phyloP scores from a whole-genome alignment of 2,888 invertebrate species.

The Nephrotoma appendiculata region DNA sequence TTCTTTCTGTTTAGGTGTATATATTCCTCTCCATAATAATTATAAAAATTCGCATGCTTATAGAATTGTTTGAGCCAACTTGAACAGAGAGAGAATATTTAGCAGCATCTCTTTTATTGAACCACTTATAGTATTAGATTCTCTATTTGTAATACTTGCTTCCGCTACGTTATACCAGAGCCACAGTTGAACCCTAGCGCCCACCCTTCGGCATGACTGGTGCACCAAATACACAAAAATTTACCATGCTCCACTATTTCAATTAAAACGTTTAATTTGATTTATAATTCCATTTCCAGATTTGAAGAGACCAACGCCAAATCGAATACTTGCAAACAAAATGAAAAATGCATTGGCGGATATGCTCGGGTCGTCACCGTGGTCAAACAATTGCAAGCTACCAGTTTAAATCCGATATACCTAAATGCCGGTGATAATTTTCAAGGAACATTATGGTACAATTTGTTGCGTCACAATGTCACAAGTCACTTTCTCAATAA shows the following conservation, averaged over 20 bases:
- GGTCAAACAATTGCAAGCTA: conserved; percentile 33
- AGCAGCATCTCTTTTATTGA: too few relatives aligned
- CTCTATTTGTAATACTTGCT: not conserved
- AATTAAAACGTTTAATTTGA: too few relatives aligned
- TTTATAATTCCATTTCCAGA: conserved; percentile 26
- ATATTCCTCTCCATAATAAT: too few relatives aligned
- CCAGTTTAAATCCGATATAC: conserved; percentile 40
- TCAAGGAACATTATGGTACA: conserved; percentile 77
- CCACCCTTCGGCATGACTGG: too few relatives aligned
- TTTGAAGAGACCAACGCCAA: conserved; percentile 43
- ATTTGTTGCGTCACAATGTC: conserved; percentile 55
- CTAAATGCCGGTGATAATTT: conserved; percentile 74
- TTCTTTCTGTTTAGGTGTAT: too few relatives aligned
- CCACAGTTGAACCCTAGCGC: too few relatives aligned
- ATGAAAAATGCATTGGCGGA: conserved; percentile 47
- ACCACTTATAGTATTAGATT: too few relatives aligned
- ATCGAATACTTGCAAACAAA: conserved; percentile 40
- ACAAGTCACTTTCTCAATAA: conserved; percentile 62
- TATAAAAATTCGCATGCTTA: too few relatives aligned
- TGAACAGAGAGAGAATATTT: too few relatives aligned
- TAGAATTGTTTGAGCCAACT: too few relatives aligned
- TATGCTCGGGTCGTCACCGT: conserved; percentile 48
- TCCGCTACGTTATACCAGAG: not conserved
- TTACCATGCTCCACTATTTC: too few relatives aligned
- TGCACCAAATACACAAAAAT: too few relatives aligned